Conservation (phyloP, 2,888 invertebrate genomes). For the Heliconius charithonia region DNA sequence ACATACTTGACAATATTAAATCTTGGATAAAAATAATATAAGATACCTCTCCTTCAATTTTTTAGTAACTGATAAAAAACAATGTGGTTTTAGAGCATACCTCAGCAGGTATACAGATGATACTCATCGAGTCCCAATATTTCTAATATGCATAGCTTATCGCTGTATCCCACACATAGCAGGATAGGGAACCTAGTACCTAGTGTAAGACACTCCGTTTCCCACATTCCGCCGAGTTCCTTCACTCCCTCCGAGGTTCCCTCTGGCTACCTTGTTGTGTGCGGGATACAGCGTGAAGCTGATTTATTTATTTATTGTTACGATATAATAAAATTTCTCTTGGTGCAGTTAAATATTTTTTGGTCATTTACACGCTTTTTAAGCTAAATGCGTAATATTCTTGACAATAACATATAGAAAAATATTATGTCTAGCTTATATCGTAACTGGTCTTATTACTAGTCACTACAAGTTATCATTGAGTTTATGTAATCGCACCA, state of each 20-base stretch:
- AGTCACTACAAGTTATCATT: constrained; percentile 19
- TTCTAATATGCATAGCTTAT: background rate
- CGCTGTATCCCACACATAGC: too few relatives aligned
- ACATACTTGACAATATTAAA: too few relatives aligned
- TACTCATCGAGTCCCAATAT: background rate
- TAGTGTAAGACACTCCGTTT: too few relatives aligned
- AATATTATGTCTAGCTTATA: background rate
- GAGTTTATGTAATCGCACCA: constrained; percentile 13
- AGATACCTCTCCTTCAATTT: background rate
- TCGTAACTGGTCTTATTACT: background rate
- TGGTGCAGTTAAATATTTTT: too few relatives aligned
- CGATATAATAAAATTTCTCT: too few relatives aligned
- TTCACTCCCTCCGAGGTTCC: too few relatives aligned
- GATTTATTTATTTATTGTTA: too few relatives aligned
- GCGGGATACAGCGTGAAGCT: too few relatives aligned
- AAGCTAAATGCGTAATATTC: background rate
- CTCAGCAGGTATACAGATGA: background rate
- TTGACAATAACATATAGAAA: constrained; percentile 1
- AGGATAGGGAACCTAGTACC: too few relatives aligned
- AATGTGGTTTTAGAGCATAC: background rate
- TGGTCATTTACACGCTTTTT: too few relatives aligned
- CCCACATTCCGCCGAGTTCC: too few relatives aligned
- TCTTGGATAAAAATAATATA: background rate
- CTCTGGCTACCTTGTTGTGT: too few relatives aligned
- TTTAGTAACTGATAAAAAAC: background rate